Evolutionary conservation across 1,140 invertebrate genomes (phyloP).

Genomic region (Drosophila quadrilineata): DNA sequence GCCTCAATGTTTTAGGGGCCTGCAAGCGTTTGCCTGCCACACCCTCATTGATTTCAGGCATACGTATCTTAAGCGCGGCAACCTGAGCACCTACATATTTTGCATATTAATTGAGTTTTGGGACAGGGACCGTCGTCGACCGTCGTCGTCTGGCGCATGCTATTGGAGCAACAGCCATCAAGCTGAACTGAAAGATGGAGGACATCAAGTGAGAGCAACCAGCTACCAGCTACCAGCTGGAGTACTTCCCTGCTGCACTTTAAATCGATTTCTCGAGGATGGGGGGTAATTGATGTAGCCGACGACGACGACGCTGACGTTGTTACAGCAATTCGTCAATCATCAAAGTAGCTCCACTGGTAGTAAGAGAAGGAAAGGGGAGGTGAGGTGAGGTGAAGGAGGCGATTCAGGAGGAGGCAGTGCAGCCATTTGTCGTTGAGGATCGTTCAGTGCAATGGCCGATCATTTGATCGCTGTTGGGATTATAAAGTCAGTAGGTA

Average conservation of each 20-base stretch:
- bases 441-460: too few relatives aligned
- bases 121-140: neutral
- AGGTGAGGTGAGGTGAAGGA: too few relatives aligned
- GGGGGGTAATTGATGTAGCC: conserved; percentile 70
- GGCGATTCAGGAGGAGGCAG: too few relatives aligned
- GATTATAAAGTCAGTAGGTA: conserved; percentile 53
- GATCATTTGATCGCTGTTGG: conserved; percentile 50
- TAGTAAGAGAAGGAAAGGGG: too few relatives aligned
- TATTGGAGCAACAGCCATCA: conserved; percentile 65
- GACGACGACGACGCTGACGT: neutral
- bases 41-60: conserved; percentile 72
- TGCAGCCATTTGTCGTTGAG: conserved; percentile 39
- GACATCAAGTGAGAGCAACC: conserved; percentile 45
- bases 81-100: too few relatives aligned
- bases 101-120: conserved; percentile 79
- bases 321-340: conserved; percentile 46
- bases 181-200: conserved; percentile 62
- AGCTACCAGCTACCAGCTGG: conserved; percentile 11
- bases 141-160: conserved; percentile 58
- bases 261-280: conserved; percentile 61
- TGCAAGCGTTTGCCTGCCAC: conserved; percentile 68
- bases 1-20: conserved; percentile 12
- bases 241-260: conserved; percentile 33
- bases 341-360: too few relatives aligned
- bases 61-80: conserved; percentile 45